A percentile compares a stretch with the other conserved stretches of the same genome.
Evolutionary conservation across 1,140 invertebrate species (phyloP).

Genomic region (Batillaria attramentaria): DNA sequence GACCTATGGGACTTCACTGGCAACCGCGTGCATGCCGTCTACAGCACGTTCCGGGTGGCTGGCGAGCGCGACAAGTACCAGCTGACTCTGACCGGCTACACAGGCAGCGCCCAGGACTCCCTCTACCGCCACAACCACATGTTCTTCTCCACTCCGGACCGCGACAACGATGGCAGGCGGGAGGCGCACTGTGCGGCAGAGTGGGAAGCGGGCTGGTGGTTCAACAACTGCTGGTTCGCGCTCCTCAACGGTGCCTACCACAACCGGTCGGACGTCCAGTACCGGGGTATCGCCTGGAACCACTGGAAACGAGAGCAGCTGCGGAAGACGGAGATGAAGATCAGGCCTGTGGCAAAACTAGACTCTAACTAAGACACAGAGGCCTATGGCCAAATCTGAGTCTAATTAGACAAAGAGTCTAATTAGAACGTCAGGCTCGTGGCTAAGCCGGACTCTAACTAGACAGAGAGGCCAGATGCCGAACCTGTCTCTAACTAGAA

Average conservation of each 20-base stretch:
- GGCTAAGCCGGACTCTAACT: neutral
- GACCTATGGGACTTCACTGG: conserved; percentile 79
- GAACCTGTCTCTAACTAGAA: no score
- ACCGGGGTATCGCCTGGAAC: conserved; percentile 87
- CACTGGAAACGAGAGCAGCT: conserved; percentile 89
- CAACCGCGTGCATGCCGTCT: conserved; percentile 76
- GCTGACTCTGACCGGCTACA: conserved; percentile 77
- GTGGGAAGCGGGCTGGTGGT: conserved; percentile 74
- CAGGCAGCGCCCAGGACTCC: conserved; percentile 74
- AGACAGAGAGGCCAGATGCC: neutral
- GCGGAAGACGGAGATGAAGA: conserved; percentile 85
- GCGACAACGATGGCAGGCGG: conserved; percentile 81
- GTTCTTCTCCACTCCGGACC: conserved; percentile 81
- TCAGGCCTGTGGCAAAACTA: conserved; percentile 73
- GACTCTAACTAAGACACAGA: neutral
- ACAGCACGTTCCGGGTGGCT: conserved; percentile 80
- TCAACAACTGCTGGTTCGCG: conserved; percentile 88
- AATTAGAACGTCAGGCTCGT: conserved; percentile 78
- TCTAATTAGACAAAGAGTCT: no score
- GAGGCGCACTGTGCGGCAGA: conserved; percentile 80
- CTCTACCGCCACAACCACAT: conserved; percentile 81
- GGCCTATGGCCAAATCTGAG: no score
- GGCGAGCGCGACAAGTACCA: conserved; percentile 79
- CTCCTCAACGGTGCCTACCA: conserved; percentile 93
- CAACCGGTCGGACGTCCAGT: conserved; percentile 81